Conservation (phyloP, 2,888 invertebrate genomes). For the Acanthococcus lagerstroemiae region DNA sequence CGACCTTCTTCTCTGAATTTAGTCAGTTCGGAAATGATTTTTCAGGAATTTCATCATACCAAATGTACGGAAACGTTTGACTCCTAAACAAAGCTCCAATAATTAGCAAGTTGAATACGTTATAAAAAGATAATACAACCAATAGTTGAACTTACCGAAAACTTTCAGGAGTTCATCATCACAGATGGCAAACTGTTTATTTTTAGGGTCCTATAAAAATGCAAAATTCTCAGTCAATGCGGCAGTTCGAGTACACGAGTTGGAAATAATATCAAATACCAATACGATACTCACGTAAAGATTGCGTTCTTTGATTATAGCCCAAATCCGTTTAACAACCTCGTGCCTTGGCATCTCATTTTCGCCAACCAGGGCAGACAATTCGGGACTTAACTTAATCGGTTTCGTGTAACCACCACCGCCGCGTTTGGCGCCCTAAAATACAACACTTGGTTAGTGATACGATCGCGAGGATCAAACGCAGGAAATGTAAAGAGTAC, state of each 20-base stretch:
- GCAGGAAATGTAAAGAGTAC: not conserved
- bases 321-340: constrained; percentile 83
- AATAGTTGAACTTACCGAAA: constrained; percentile 52
- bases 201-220: constrained; percentile 65
- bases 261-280: not conserved
- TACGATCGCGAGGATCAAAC: not conserved
- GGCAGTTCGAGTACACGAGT: not conserved
- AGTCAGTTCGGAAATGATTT: constrained; percentile 57
- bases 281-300: constrained; percentile 50
- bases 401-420: constrained; percentile 66
- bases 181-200: constrained; percentile 89
- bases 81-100: constrained; percentile 42
- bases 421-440: constrained; percentile 35
- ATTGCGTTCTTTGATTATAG: constrained; percentile 77
- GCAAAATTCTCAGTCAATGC: not conserved
- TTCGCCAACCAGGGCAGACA: constrained; percentile 74
- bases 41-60: constrained; percentile 96
- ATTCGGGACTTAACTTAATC: constrained; percentile 70
- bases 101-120: constrained; percentile 27
- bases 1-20: not conserved
- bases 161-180: constrained; percentile 81
- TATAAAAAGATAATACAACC: constrained; percentile 8
- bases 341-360: constrained; percentile 77
- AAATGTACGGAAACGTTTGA: constrained; percentile 85
- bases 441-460: not conserved